Evolutionary conservation across 2,113 vertebrate species (phyloP), one percentile per base, ranked within the genome.

Genomic region (Bathybates hornii): DNA sequence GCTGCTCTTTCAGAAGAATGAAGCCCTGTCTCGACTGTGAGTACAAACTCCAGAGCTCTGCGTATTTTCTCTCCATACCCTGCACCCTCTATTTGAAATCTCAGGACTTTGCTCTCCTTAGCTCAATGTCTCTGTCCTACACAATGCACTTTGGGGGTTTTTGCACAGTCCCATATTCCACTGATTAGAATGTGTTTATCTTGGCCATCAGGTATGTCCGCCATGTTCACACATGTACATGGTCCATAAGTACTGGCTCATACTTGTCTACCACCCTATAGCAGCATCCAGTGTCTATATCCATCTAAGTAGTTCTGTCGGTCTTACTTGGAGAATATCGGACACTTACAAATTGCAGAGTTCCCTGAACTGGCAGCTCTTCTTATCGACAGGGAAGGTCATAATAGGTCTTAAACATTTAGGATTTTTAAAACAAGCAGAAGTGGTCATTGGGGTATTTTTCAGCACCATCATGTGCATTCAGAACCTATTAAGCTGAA

Each of bases 1-100:
- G 86, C 96, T 99, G 48, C 97, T 99, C 41, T 99, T 99, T 91
- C 98, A 98, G 96, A 97, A 98, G 92, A 99, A 98, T 57, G 97
- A 98, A 91, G 97, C 95, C 0, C 95, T 99, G 87, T 97, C 96
- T 0, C 96, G 98, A 86, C 97, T 99, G 98, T 99, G 91, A 98
- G 98, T 98, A 89, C 82, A 6, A 34, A 56, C 11, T 32, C 16
- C 13, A 10, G 12, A 43, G 4, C 34, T 32, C 57, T 82, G 80
- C 12, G 16, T 21, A 7, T n/a, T 50, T 50, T 8, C 57, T 50
- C 11, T 19, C 68, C 14, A 45, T 29, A 76, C 14, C 1, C 50
- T 36, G 2, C 12, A 36, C 50, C 6, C 50, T 78, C 16, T 36
- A 34, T 54, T 21, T 32, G 43, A 32, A 50, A 78, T 54, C 7